These are phyloP conservation scores for Emys orbicularis DNA, from an alignment of 2,797 vertebrate genomes.

Conservation along the genomic window DNA sequence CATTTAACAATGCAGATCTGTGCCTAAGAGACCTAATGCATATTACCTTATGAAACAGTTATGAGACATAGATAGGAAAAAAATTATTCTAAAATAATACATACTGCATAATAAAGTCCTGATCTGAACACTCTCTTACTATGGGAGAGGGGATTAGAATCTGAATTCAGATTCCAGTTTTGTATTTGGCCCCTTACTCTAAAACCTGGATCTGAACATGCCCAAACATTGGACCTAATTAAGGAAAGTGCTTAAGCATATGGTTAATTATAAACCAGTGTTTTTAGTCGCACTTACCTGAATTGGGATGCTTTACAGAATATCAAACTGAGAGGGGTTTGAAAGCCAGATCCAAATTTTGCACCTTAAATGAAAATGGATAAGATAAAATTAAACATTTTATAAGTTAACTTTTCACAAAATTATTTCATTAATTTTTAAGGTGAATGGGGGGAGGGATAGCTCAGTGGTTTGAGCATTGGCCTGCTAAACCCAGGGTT, in stretches of 20 bases:
- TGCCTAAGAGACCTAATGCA: conserved; percentile 15
- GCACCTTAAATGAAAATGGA: not conserved
- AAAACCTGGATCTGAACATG: conserved; percentile 21
- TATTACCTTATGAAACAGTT: conserved; percentile 29
- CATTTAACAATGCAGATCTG: conserved; percentile 70
- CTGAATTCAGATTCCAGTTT: conserved; percentile 63
- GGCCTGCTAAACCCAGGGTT: no score
- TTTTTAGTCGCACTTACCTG: conserved; percentile 41
- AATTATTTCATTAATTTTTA: not conserved
- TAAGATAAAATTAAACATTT: conserved; percentile 21
- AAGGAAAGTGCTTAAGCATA: conserved; percentile 70
- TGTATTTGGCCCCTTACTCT: conserved; percentile 54
- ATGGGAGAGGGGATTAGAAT: conserved; percentile 60
- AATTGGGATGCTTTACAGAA: conserved; percentile 59
- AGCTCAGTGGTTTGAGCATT: no score
- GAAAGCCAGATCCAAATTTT: conserved; percentile 40
- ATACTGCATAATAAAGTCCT: conserved; percentile 57
- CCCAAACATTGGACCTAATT: conserved; percentile 64
- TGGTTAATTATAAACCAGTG: conserved; percentile 61
- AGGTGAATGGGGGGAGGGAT: no score
- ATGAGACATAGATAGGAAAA: conserved; percentile 54
- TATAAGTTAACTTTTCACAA: not conserved
- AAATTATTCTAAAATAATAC: conserved; percentile 53
- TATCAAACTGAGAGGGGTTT: not conserved
- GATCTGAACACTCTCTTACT: conserved; percentile 50